Evolutionary conservation across 2,888 invertebrate genomes (phyloP).

Genomic region (Acrobasis repandana): DNA sequence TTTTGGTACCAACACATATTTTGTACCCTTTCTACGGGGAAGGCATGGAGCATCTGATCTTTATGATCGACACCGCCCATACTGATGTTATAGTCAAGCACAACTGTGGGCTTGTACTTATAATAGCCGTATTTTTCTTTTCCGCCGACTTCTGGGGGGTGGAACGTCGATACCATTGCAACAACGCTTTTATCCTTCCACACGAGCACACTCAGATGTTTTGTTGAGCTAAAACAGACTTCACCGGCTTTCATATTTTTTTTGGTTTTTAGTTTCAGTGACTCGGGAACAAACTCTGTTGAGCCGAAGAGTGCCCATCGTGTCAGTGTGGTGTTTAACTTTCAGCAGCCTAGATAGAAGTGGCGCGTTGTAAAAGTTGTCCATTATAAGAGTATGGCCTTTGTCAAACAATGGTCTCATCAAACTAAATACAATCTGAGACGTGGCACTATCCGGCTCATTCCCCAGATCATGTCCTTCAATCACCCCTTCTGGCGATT

Average conservation of each 20-base stretch:
- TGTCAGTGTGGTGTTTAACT: conserved; percentile 29
- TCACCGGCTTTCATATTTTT: conserved; percentile 30
- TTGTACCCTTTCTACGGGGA: conserved; percentile 23
- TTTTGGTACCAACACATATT: conserved; percentile 30
- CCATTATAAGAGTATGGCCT: conserved; percentile 39
- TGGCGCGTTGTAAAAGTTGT: conserved; percentile 40
- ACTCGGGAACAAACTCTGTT: conserved; percentile 36
- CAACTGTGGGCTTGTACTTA: conserved; percentile 22
- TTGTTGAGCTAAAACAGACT: conserved; percentile 31
- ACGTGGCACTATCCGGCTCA: conserved; percentile 34
- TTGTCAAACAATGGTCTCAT: conserved; percentile 30
- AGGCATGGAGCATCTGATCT: conserved; percentile 25
- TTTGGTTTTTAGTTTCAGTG: conserved; percentile 29
- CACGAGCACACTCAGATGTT: conserved; percentile 32
- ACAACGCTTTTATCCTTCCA: conserved; percentile 32
- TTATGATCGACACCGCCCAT: conserved; percentile 25
- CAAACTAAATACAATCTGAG: conserved; percentile 32
- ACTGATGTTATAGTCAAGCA: conserved; percentile 21
- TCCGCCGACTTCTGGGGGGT: conserved; percentile 27
- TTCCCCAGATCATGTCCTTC: conserved; percentile 19
- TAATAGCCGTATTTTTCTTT: conserved; percentile 28
- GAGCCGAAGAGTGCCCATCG: conserved; percentile 35
- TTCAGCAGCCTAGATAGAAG: conserved; percentile 34
- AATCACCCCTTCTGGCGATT: conserved; percentile 19
- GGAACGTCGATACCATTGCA: conserved; percentile 28